Conservation (phyloP, 2,888 invertebrate species). For the Tiliacea citrago region DNA sequence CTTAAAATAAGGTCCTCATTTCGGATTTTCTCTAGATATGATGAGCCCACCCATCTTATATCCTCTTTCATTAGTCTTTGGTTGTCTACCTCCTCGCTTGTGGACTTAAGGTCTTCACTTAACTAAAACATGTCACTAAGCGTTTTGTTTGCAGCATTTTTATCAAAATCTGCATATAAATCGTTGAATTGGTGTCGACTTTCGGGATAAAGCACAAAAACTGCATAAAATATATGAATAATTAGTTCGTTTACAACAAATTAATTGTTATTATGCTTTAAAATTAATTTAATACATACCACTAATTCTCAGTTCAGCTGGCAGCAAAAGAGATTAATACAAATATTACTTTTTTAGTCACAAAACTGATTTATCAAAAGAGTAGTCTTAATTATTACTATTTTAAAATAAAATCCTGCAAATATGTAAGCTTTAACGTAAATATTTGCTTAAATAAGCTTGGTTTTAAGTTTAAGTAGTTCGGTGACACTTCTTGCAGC, state of each 20-base stretch:
- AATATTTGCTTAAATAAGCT: conserved; percentile 2
- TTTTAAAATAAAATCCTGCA: conserved; percentile 7
- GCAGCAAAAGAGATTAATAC: conserved; percentile 63
- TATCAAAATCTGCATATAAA: conserved; percentile 7
- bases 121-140: background rate
- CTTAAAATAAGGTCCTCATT: background rate
- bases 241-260: conserved; percentile 9
- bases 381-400: conserved; percentile 27
- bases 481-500: conserved; percentile 5
- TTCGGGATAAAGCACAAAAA: conserved; percentile 5
- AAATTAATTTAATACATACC: conserved; percentile 55
- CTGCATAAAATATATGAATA: conserved; percentile 12
- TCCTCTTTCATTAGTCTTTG: background rate
- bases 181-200: background rate
- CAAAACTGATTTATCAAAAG: conserved; percentile 36
- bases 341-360: conserved; percentile 55
- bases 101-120: background rate
- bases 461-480: conserved; percentile 13
- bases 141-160: background rate
- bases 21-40: background rate
- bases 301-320: conserved; percentile 61
- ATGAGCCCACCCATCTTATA: background rate
- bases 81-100: background rate
- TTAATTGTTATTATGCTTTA: conserved; percentile 40
- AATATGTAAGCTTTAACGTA: background rate